Evolutionary conservation across 2,797 vertebrate species (phyloP).

Genomic region (Scolopax bukidnonensis): DNA sequence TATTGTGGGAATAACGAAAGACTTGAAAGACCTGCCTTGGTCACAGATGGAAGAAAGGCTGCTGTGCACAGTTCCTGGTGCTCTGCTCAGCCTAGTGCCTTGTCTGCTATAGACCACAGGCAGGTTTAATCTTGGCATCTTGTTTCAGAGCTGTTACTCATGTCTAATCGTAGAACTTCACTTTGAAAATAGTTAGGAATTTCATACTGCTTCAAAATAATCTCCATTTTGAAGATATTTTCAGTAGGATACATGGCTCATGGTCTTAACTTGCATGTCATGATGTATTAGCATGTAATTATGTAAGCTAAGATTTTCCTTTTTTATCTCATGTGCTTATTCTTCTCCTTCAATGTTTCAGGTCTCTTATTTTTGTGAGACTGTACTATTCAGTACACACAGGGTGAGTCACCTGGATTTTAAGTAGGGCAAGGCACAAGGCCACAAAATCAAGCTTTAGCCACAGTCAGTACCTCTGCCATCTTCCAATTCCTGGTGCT

Average conservation of each 20-base stretch:
- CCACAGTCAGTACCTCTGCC: not conserved
- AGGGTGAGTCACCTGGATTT: not conserved
- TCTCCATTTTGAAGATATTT: not conserved
- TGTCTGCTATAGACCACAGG: not conserved
- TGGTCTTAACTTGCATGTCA: not conserved
- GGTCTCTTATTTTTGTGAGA: not conserved
- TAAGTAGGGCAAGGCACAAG: not conserved
- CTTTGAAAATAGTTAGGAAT: not conserved
- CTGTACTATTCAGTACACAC: not conserved
- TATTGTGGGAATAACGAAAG: not conserved
- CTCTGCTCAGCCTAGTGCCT: not conserved
- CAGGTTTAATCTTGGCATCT: not conserved
- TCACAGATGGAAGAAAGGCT: not conserved
- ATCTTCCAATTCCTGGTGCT: fast-evolving
- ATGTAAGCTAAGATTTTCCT: not conserved
- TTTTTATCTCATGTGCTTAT: not conserved
- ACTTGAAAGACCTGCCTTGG: not conserved
- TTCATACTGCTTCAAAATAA: not conserved
- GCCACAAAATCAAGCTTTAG: not conserved
- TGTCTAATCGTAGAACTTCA: not conserved
- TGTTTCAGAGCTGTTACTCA: not conserved
- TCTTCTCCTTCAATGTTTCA: not conserved
- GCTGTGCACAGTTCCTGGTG: not conserved
- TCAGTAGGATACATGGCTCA: not conserved
- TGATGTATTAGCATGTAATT: not conserved